Percentiles rank a stretch among this genome's conserved stretches.
These are phyloP conservation scores for Jordanella pulchra DNA, from an alignment of 2,797 vertebrate species.

Conservation along the genomic window DNA sequence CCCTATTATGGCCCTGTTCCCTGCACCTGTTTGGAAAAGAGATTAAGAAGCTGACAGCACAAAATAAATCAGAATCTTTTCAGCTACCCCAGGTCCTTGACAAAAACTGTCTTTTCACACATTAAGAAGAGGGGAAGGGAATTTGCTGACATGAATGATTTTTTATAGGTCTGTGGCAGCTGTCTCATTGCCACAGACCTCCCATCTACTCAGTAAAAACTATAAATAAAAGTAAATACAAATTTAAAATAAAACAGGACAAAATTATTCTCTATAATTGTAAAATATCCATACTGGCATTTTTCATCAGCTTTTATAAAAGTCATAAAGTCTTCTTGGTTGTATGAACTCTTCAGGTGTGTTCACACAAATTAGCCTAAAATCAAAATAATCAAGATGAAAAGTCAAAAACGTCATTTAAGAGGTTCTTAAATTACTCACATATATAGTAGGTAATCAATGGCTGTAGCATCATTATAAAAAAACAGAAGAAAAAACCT, in stretches of 20 bases:
- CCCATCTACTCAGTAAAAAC: slow-evolving; percentile 14
- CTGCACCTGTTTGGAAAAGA: slow-evolving; percentile 28
- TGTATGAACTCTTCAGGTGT: neutral
- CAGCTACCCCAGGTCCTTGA: slow-evolving; percentile 49
- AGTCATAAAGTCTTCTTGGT: neutral
- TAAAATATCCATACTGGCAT: neutral
- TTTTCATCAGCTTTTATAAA: neutral
- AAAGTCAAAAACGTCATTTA: neutral
- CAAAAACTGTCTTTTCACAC: slow-evolving; percentile 26
- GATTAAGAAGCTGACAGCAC: slow-evolving; percentile 36
- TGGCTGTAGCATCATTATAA: neutral
- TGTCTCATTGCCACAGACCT: slow-evolving; percentile 6
- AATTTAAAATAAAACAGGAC: neutral
- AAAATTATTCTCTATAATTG: neutral
- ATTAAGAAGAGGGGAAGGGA: slow-evolving; percentile 40
- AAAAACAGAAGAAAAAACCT: no score
- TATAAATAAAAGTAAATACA: neutral
- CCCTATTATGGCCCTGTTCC: slow-evolving; percentile 42
- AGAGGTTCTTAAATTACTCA: neutral
- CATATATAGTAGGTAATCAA: neutral
- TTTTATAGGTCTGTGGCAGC: slow-evolving; percentile 16
- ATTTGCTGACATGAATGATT: slow-evolving; percentile 18
- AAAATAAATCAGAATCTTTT: slow-evolving; percentile 56
- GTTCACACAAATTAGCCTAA: neutral
- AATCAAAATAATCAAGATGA: neutral